phyloP scores from a whole-genome alignment of 2,888 invertebrate genomes.

The Eustalomyia histrio region DNA sequence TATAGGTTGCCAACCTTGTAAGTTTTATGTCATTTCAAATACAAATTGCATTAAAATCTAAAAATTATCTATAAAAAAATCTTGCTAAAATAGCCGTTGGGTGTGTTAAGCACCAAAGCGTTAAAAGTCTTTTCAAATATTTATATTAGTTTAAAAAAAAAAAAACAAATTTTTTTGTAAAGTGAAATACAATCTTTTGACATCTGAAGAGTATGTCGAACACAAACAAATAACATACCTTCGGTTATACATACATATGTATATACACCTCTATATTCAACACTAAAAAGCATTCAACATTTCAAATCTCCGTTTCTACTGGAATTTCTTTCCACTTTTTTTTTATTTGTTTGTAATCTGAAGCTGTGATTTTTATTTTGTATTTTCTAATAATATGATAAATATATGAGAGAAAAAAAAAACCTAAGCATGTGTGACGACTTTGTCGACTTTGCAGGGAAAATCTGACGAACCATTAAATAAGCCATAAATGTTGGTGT shows the following conservation, averaged over 20 bases:
- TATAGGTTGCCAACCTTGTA: too few species aligned
- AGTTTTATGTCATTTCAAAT: too few species aligned
- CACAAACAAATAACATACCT: not conserved
- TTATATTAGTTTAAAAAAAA: not conserved
- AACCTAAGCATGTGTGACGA: constrained; percentile 37
- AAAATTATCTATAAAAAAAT: not conserved
- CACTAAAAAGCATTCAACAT: constrained; percentile 11
- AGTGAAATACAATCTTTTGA: constrained; percentile 34
- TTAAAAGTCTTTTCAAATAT: constrained; percentile 10
- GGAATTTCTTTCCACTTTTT: constrained; percentile 11
- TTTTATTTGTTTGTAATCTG: constrained; percentile 16
- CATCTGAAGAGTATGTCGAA: constrained; percentile 25
- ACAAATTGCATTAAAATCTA: too few species aligned
- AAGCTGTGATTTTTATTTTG: constrained; percentile 29
- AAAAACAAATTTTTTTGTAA: constrained; percentile 5
- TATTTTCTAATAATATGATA: constrained; percentile 7
- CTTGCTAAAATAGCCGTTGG: constrained; percentile 1
- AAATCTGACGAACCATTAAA: constrained; percentile 70
- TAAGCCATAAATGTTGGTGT: constrained; percentile 61
- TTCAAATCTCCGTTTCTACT: constrained; percentile 19
- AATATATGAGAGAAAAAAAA: not conserved
- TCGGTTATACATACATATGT: not conserved
- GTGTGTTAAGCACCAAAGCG: constrained; percentile 9
- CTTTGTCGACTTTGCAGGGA: constrained; percentile 11
- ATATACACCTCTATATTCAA: not conserved